Conservation (phyloP, 2,888 invertebrate species). For the Antitype chi region DNA sequence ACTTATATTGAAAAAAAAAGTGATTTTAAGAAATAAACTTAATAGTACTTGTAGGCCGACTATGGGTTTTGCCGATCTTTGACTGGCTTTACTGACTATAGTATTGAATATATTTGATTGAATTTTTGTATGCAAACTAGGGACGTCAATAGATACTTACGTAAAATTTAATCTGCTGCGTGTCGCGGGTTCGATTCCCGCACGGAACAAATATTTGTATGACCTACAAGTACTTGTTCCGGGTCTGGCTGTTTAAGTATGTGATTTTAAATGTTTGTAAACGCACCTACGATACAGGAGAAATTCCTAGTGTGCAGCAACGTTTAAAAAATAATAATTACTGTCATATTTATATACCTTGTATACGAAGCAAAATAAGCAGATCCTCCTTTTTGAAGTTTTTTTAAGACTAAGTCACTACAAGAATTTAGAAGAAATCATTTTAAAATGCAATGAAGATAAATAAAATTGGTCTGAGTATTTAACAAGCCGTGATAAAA, state of each 20-base stretch:
- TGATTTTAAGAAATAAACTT: not conserved
- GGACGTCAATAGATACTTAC: not conserved
- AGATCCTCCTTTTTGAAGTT: not conserved
- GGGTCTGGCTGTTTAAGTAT: too few species aligned
- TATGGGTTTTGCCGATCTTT: not conserved
- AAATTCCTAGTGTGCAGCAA: too few species aligned
- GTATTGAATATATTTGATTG: not conserved
- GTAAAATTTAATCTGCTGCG: not conserved
- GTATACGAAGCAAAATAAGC: not conserved
- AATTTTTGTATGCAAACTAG: not conserved
- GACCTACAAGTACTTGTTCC: too few species aligned
- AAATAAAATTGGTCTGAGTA: not conserved
- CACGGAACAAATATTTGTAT: too few species aligned
- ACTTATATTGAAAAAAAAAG: too few species aligned
- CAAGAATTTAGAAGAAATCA: too few species aligned
- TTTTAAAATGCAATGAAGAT: not conserved
- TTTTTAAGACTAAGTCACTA: not conserved
- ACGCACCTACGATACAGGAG: too few species aligned
- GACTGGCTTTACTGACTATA: not conserved
- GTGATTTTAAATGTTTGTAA: too few species aligned
- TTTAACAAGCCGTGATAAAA: not conserved
- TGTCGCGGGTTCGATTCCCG: too few species aligned
- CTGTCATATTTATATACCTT: not conserved
- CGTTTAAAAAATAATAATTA: too few species aligned
- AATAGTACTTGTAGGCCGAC: not conserved